These are phyloP conservation scores for Aporrectodea caliginosa DNA, from an alignment of 1,140 invertebrate genomes.

Conservation along the genomic window DNA sequence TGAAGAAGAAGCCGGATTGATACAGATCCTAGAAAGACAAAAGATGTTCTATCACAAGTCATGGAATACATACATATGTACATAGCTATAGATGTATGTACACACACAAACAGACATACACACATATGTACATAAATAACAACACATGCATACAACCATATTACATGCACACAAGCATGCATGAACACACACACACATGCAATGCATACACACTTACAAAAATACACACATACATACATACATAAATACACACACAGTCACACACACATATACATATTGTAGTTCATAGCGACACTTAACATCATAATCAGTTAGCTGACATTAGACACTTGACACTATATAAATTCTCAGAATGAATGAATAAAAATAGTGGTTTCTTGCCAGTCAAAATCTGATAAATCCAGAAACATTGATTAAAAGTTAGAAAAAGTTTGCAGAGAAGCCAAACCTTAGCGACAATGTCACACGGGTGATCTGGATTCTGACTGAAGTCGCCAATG, in stretches of 20 bases:
- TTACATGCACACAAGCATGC: too few species aligned
- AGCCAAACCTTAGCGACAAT: slow-evolving; percentile 57
- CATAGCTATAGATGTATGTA: too few species aligned
- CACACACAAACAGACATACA: too few species aligned
- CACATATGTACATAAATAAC: slow-evolving; percentile 6
- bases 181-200: too few species aligned
- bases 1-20: slow-evolving; percentile 72
- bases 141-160: slow-evolving; percentile 17
- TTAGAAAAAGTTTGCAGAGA: background rate
- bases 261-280: too few species aligned
- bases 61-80: too few species aligned
- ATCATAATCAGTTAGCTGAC: background rate
- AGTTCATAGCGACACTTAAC: background rate
- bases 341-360: background rate
- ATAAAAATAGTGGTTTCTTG: background rate
- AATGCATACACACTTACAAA: too few species aligned
- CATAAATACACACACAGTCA: too few species aligned
- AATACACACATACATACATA: too few species aligned
- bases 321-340: background rate
- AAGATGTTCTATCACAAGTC: too few species aligned
- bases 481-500: slow-evolving; percentile 63
- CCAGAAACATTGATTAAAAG: background rate
- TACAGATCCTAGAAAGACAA: slow-evolving; percentile 64
- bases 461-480: slow-evolving; percentile 54
- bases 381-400: background rate